Evolutionary conservation across 92 coral and sea anemone species (phyloP).

Genomic region (Porites divaricata): DNA sequence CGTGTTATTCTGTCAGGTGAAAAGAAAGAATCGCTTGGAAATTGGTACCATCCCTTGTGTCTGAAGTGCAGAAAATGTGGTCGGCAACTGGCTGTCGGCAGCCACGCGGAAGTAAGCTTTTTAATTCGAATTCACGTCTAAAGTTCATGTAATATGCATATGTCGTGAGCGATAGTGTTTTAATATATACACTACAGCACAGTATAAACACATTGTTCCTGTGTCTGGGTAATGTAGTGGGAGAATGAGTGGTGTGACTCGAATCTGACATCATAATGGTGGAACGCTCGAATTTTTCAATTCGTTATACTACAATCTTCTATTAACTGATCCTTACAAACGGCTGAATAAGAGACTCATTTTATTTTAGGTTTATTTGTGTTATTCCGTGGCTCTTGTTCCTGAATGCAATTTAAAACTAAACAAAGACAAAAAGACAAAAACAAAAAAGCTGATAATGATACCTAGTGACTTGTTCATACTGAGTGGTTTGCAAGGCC

Average conservation of each 20-base stretch:
- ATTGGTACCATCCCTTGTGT: slow-evolving; percentile 49
- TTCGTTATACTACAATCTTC: neutral
- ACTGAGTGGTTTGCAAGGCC: too few relatives aligned
- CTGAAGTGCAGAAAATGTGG: slow-evolving; percentile 45
- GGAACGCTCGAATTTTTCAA: neutral
- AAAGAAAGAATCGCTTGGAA: slow-evolving; percentile 46
- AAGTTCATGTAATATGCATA: neutral
- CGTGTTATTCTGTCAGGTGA: slow-evolving; percentile 28
- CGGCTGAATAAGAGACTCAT: neutral
- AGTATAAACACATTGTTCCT: too few relatives aligned
- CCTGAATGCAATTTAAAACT: too few relatives aligned
- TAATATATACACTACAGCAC: too few relatives aligned
- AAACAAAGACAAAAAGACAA: too few relatives aligned
- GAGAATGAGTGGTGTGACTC: too few relatives aligned
- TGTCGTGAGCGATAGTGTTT: too few relatives aligned
- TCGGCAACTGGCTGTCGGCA: slow-evolving; percentile 36
- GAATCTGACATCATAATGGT: neutral
- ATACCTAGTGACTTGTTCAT: too few relatives aligned
- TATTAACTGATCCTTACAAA: neutral
- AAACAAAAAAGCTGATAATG: too few relatives aligned
- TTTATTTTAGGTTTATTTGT: too few relatives aligned
- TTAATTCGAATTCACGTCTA: neutral
- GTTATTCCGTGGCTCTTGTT: too few relatives aligned
- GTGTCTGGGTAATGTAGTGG: too few relatives aligned
- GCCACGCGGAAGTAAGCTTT: slow-evolving; percentile 24